A percentile compares a stretch with the other conserved stretches of the same genome.
phyloP scores from a whole-genome alignment of 1,140 invertebrate species.

The Goniozus legneri region DNA sequence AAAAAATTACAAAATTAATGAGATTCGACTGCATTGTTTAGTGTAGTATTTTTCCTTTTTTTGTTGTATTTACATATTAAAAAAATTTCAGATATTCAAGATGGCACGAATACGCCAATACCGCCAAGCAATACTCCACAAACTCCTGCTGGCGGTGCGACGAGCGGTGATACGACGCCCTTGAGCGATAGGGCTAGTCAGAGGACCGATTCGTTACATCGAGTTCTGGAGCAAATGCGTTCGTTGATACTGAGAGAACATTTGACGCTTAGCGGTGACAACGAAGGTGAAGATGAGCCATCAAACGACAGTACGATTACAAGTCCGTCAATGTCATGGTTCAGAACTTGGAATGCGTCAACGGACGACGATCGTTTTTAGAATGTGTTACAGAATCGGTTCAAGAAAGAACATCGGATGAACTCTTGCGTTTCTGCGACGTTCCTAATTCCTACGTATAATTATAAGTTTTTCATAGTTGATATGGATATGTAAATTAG shows the following conservation, averaged over 20 bases:
- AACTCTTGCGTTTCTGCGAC: too few species aligned
- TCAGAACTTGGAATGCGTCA: conserved; percentile 17
- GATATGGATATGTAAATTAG: too few species aligned
- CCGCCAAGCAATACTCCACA: conserved; percentile 54
- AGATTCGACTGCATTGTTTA: too few species aligned
- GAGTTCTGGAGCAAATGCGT: conserved; percentile 52
- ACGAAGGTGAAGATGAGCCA: conserved; percentile 34
- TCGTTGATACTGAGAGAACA: conserved; percentile 45
- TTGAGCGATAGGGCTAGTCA: conserved; percentile 38
- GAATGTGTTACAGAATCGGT: background rate
- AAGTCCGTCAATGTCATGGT: conserved; percentile 29
- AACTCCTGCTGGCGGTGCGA: conserved; percentile 49
- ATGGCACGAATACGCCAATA: conserved; percentile 43
- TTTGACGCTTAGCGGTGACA: conserved; percentile 36
- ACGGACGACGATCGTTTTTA: conserved; percentile 24
- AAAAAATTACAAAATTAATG: too few species aligned
- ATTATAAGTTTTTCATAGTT: too few species aligned
- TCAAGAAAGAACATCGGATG: too few species aligned
- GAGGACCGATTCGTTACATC: conserved; percentile 46
- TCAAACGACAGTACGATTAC: conserved; percentile 35
- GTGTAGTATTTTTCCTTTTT: too few species aligned
- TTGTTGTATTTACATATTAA: too few species aligned
- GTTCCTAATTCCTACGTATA: too few species aligned
- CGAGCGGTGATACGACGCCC: conserved; percentile 48
- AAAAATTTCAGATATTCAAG: conserved; percentile 31